These are phyloP conservation scores for Lithobius niger DNA, from an alignment of 1,140 invertebrate genomes.

Conservation along the genomic window DNA sequence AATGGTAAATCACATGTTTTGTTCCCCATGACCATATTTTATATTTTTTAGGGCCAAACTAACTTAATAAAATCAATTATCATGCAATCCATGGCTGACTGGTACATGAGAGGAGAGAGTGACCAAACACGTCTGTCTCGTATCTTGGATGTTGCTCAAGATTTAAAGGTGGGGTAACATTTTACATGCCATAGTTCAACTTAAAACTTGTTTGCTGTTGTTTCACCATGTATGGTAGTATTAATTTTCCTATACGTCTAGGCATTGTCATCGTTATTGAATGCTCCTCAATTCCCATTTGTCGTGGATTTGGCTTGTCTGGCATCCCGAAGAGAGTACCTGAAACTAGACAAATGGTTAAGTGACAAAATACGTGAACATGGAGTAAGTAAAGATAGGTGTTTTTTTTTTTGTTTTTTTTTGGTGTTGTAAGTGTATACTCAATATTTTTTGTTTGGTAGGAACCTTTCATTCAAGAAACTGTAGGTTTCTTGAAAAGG, in stretches of 20 bases:
- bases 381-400: constrained; percentile 45
- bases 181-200: not conserved
- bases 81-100: constrained; percentile 94
- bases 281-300: constrained; percentile 84
- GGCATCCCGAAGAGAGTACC: constrained; percentile 86
- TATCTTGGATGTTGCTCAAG: constrained; percentile 94
- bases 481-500: constrained; percentile 44
- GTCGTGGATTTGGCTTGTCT: constrained; percentile 95
- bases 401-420: not conserved
- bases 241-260: constrained; percentile 17
- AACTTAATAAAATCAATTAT: constrained; percentile 53
- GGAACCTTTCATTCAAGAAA: constrained; percentile 25
- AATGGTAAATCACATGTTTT: not conserved
- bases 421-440: not conserved
- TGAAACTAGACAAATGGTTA: constrained; percentile 97
- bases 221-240: no score
- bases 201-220: no score
- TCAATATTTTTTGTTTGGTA: constrained; percentile 24
- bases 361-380: constrained; percentile 93
- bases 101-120: constrained; percentile 80
- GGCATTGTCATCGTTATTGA: constrained; percentile 81
- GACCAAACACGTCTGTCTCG: constrained; percentile 85
- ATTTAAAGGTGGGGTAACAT: constrained; percentile 53
- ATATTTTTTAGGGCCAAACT: constrained; percentile 29
- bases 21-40: constrained; percentile 5